These are phyloP conservation scores for Pandion haliaetus DNA, from an alignment of 2,113 vertebrate species.

Conservation along the genomic window DNA sequence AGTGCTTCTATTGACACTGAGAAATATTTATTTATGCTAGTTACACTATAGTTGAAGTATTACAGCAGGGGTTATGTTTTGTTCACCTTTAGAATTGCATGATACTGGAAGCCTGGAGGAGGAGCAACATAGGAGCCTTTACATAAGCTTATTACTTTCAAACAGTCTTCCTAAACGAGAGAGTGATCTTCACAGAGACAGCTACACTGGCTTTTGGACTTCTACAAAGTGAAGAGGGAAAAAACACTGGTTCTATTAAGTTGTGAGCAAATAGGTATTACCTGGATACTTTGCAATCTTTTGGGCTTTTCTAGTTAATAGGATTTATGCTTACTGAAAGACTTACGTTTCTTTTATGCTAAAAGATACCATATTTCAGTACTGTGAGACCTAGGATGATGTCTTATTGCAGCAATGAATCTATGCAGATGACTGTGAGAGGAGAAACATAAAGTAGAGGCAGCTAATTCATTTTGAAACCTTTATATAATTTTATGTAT, in stretches of 20 bases:
- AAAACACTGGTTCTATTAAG: background rate
- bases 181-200: background rate
- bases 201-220: background rate
- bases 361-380: constrained; percentile 6
- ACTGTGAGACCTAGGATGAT: background rate
- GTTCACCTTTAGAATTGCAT: background rate
- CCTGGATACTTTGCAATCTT: background rate
- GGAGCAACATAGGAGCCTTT: background rate
- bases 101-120: background rate
- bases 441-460: constrained; percentile 10
- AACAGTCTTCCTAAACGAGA: background rate
- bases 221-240: background rate
- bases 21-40: background rate
- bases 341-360: background rate
- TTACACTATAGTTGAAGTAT: background rate
- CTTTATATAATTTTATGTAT: background rate
- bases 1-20: background rate
- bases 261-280: background rate
- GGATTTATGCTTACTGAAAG: constrained; percentile 10
- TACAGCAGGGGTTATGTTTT: background rate
- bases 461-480: constrained; percentile 8
- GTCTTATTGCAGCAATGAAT: constrained; percentile 37
- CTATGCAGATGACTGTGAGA: background rate
- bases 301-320: constrained; percentile 18
- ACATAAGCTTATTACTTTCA: background rate